Evolutionary conservation across 30 jellyfish, hydroid and myxozoan genomes (phyloP), one percentile per base, ranked within the genome.

Genomic region (Catostylus mosaicus): DNA sequence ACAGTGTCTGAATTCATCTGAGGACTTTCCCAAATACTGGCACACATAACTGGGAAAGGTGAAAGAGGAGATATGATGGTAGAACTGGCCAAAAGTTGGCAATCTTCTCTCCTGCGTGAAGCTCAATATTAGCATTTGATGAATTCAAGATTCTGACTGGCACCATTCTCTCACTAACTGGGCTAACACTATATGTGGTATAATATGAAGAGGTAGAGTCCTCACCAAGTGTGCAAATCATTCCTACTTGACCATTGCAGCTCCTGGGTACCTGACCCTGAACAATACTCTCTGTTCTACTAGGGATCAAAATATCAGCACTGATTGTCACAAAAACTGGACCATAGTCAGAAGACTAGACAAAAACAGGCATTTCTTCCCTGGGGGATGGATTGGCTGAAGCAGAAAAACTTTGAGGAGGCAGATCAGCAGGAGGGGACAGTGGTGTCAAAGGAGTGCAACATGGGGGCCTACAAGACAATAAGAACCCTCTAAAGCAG

Each of bases 1-100:
- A 35, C 30, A 30, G 88, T 77, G 34, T 77, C 51, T 9, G 77
- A 27, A 23, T 50, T 23, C 27, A 50, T 50, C 20, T 50, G 63
- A 18, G 27, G 20, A 10, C 63, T 9, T 3, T 50, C 67, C 26
- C 46, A 67, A n/a, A 20, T 32, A 66, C 43, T 27, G 6, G 63
- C 63, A 50, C 90, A 84, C 38, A 85, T 87, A 61, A 75, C 43
- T 14, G 26, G 43, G 29, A 76, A 32, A 31, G 95, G 95, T 31
- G 37, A 19, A 33, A 72, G 74, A 24, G 47, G 45, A 19, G 78
- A 8, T 20, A 22, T 27, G 48, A 34, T 19, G 26, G 26, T 30
- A 45, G 19, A 29, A 45, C 69, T 72, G 70, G 43, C 73, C 46
- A 77, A 59, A 77, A 77, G 4, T 57, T 38, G 46, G 79, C 79